A percentile compares a stretch with the other conserved stretches of the same genome.
Evolutionary conservation across 2,797 vertebrate genomes (phyloP).

Genomic region (Tamandua tetradactyla): DNA sequence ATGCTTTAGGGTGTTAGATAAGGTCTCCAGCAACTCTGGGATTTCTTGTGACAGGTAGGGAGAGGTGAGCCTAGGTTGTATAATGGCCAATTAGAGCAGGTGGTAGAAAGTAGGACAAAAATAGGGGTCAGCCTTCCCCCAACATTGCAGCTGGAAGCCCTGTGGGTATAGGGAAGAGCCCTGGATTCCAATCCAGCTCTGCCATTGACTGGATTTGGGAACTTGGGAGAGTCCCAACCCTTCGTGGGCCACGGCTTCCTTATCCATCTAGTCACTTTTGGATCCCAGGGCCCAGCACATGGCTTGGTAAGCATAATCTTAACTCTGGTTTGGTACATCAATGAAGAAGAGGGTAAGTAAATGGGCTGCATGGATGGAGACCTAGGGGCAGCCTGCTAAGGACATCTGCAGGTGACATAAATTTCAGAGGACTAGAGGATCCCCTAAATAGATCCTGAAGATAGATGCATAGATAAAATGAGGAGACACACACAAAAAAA

Average conservation of each 20-base stretch:
- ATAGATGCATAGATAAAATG: background rate
- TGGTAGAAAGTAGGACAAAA: background rate
- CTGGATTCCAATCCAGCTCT: background rate
- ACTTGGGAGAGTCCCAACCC: background rate
- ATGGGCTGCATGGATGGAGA: background rate
- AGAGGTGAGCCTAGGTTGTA: background rate
- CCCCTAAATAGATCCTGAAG: background rate
- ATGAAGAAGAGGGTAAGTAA: conserved; percentile 1
- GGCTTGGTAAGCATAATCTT: background rate
- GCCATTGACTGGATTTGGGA: background rate
- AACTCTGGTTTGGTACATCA: background rate
- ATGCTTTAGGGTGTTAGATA: background rate
- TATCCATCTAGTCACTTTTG: background rate
- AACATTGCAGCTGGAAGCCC: background rate
- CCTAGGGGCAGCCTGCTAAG: background rate
- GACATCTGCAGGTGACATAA: background rate
- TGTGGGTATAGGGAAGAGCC: background rate
- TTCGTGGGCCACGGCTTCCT: background rate
- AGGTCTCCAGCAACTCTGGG: background rate
- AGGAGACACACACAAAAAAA: background rate
- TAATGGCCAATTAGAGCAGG: background rate
- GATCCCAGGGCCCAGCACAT: background rate
- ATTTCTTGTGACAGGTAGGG: background rate
- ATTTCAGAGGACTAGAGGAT: background rate
- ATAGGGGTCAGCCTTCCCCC: background rate